These are phyloP conservation scores for Neodon shergylaensis DNA, from an alignment of 2,113 vertebrate species.

Conservation along the genomic window DNA sequence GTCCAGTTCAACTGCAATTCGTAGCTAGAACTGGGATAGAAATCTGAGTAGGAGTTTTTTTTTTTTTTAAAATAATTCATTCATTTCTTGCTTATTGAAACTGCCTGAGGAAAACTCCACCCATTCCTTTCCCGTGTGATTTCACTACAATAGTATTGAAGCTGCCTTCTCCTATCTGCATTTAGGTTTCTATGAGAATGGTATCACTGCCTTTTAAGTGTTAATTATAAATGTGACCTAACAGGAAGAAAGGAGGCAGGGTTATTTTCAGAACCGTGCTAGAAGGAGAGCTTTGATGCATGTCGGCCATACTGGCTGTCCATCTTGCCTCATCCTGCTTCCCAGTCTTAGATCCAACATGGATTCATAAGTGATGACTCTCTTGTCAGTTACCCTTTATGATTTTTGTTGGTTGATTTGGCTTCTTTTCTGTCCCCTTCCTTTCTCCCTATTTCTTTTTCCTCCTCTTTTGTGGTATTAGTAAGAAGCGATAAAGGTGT, in stretches of 20 bases:
- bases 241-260: not conserved
- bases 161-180: not conserved
- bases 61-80: not conserved
- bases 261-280: not conserved
- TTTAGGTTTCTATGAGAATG: not conserved
- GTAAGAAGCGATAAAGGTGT: fast-evolving
- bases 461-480: not conserved
- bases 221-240: not conserved
- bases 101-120: not conserved
- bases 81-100: not conserved
- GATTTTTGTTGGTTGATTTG: not conserved
- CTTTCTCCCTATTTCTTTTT: not conserved
- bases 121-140: not conserved
- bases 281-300: not conserved
- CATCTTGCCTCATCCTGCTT: not conserved
- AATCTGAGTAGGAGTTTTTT: not conserved
- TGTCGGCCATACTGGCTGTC: not conserved
- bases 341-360: not conserved
- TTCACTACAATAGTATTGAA: not conserved
- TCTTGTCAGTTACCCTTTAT: not conserved
- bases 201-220: not conserved
- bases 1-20: not conserved
- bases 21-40: not conserved
- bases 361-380: not conserved
- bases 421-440: not conserved